These are phyloP conservation scores for Physocephala rufipes DNA, from an alignment of 2,888 invertebrate genomes.

Conservation along the genomic window DNA sequence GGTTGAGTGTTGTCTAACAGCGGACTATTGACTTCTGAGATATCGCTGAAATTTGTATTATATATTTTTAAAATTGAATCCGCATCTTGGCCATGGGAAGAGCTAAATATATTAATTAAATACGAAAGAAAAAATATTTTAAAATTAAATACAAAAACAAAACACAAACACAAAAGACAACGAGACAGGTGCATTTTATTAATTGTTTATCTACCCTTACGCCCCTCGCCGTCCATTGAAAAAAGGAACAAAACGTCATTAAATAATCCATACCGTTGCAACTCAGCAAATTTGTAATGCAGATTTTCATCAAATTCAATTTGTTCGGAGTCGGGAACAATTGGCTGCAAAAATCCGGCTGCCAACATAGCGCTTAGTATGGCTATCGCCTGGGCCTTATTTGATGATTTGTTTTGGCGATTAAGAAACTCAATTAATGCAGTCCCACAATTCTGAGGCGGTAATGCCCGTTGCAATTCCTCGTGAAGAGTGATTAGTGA, in stretches of 20 bases:
- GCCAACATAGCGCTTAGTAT: constrained; percentile 65
- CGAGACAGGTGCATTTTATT: no score
- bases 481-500: constrained; percentile 64
- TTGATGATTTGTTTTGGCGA: constrained; percentile 63
- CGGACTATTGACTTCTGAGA: constrained; percentile 50
- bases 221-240: no score
- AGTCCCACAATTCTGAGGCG: constrained; percentile 61
- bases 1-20: constrained; percentile 59
- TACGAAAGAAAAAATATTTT: neutral
- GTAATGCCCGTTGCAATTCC: constrained; percentile 61
- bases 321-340: constrained; percentile 62
- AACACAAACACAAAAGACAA: no score
- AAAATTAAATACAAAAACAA: no score
- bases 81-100: constrained; percentile 37
- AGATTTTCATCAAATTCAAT: constrained; percentile 62
- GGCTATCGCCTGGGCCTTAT: constrained; percentile 63
- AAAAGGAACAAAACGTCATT: no score
- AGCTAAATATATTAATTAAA: neutral
- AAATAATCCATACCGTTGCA: constrained; percentile 44
- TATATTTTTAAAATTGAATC: neutral
- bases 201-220: no score
- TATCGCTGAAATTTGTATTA: constrained; percentile 36
- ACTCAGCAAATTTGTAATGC: constrained; percentile 61
- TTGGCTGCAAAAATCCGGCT: constrained; percentile 64
- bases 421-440: constrained; percentile 62